phyloP scores from a whole-genome alignment of 2,888 invertebrate species.

The Cheilosia soror region DNA sequence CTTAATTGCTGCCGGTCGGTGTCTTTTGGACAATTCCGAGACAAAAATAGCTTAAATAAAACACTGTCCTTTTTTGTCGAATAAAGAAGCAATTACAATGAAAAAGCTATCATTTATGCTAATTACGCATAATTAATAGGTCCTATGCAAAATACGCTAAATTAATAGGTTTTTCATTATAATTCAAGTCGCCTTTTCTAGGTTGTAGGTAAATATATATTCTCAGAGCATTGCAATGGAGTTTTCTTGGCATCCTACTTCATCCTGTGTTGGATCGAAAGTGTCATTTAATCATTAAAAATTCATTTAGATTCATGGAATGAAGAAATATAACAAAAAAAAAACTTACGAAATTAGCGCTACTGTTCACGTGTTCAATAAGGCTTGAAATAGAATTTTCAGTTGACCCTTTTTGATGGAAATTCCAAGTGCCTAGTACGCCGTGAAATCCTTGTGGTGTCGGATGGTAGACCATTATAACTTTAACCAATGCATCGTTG shows the following conservation, averaged over 20 bases:
- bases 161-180: background rate
- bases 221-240: background rate
- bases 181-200: background rate
- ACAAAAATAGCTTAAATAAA: background rate
- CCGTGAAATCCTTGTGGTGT: background rate
- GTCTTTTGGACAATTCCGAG: background rate
- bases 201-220: too few relatives aligned
- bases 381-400: constrained; percentile 13
- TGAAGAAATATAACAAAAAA: too few relatives aligned
- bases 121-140: constrained; percentile 1
- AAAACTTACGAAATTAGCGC: background rate
- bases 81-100: background rate
- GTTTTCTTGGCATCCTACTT: background rate
- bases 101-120: background rate
- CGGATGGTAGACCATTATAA: background rate
- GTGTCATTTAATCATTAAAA: too few relatives aligned
- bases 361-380: constrained; percentile 10
- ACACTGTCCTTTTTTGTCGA: background rate
- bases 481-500: background rate
- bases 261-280: too few relatives aligned
- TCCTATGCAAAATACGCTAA: background rate
- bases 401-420: background rate
- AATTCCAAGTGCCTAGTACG: too few relatives aligned
- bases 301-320: too few relatives aligned
- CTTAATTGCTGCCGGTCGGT: background rate